Base-by-base conservation (phyloP, 2,113 vertebrate genomes). In the Raphicerus campestris region DNA sequence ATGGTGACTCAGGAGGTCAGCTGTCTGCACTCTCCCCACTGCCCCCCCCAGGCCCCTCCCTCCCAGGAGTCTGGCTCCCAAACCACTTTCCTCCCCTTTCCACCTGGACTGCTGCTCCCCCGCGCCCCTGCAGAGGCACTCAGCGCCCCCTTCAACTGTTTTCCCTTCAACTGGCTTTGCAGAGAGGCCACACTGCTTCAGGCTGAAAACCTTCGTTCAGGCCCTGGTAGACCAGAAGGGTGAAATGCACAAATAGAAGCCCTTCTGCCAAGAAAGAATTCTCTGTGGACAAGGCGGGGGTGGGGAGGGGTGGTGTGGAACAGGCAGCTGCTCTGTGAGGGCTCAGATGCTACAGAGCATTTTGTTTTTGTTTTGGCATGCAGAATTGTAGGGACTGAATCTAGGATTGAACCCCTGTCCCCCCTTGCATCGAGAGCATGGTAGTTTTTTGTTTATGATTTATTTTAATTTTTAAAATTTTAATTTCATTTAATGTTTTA, bases 1-100 rank as follows among this genome's bases (percentile, higher is more conserved):
- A 42, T 13, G 0, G 86, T 96, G 97, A 98, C 92, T 97, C 96
- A 97, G 51, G 66, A 96, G 45, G 77, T 66, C 6, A 1, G 35
- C 49, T 32, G 10, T 45, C 61, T 13, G 11, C 6, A 4, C 26
- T 24, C 19, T 51, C 60, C 56, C 15, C 42, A 9, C 61, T 5
- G 63, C 17, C 32, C 51, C 19, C 19, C n/a, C n/a, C n/a, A 70
- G 8, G 0, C 3, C 10, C 51, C 47, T 32, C 2, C 0, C 32
- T 22, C 86, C 93, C 28, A 0, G 13, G 22, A 16, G 8, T 66
- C 47, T 14, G 32, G 13, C 35, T 85, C 58, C 83, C 81, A 35
- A 51, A 55, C 77, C 61, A 20, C 89, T 55, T 60, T 93, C 66
- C 45, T 95, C 24, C 70, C 14, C 35, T 7, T 9, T 7, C 32